These are phyloP conservation scores for Spodoptera picta DNA, from an alignment of 2,888 invertebrate genomes.

Conservation along the genomic window DNA sequence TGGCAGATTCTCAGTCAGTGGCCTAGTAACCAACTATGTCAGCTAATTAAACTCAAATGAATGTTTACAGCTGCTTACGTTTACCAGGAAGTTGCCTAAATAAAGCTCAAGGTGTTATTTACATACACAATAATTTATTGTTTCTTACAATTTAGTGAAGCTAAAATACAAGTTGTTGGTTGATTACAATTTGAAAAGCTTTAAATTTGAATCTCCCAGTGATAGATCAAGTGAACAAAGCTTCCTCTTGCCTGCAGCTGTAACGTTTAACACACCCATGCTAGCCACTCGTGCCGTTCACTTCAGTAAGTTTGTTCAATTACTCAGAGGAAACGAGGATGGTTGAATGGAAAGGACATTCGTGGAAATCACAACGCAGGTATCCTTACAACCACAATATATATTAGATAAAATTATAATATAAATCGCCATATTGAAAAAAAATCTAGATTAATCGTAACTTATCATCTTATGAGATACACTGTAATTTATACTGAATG, in stretches of 20 bases:
- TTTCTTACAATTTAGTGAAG: slow-evolving; percentile 89
- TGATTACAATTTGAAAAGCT: slow-evolving; percentile 87
- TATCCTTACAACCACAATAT: slow-evolving; percentile 92
- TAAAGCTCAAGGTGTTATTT: slow-evolving; percentile 86
- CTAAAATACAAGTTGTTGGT: slow-evolving; percentile 87
- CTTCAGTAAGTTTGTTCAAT: slow-evolving; percentile 60
- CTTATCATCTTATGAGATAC: slow-evolving; percentile 88
- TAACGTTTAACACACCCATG: slow-evolving; percentile 77
- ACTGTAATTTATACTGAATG: slow-evolving; percentile 88
- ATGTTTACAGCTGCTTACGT: slow-evolving; percentile 67
- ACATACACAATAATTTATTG: slow-evolving; percentile 89
- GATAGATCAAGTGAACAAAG: slow-evolving; percentile 82
- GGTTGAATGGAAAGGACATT: slow-evolving; percentile 77
- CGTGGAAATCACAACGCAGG: slow-evolving; percentile 88
- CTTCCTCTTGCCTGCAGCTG: slow-evolving; percentile 80
- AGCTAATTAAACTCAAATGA: slow-evolving; percentile 57
- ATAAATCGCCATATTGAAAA: slow-evolving; percentile 90
- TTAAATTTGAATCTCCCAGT: slow-evolving; percentile 83
- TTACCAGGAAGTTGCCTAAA: slow-evolving; percentile 80
- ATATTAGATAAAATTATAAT: slow-evolving; percentile 91
- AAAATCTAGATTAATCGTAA: slow-evolving; percentile 87
- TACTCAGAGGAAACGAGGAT: slow-evolving; percentile 74
- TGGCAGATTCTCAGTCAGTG: slow-evolving; percentile 60
- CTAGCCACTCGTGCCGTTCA: slow-evolving; percentile 77
- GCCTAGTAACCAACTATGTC: slow-evolving; percentile 60